Evolutionary conservation across 2,113 vertebrate genomes (phyloP), one percentile per base, ranked within the genome.

Genomic region (Coptodon rendalli): DNA sequence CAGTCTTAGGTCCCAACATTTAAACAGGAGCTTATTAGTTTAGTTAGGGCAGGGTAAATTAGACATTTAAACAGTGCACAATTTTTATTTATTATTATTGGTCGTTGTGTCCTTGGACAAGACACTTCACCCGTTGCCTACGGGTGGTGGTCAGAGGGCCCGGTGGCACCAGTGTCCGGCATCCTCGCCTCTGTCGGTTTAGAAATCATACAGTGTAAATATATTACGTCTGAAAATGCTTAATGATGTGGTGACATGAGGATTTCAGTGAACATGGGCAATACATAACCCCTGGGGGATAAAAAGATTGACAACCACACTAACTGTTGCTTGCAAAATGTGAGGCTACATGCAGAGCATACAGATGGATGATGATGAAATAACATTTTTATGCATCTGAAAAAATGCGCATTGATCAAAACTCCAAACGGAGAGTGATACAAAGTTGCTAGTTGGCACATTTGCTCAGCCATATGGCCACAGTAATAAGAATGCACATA

Each of bases 401-500:
- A 86, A 56, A 82, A 40, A 53, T 81, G 86, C 31, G 27, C 83
- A 81, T 89, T 88, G 85, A 93, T 93, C 85, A 89, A 53, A 57
- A 52, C 76, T 71, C 61, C 87, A 79, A 81, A 86, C 34, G 3
- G 17, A 78, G 10, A 79, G 59, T 4, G 27, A 68, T 71, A 36
- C n/a, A 36, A n/a, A 36, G 22, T 84, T 43, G 4, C 22, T n/a
- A n/a, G 36, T 22, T 31, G 78, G 57, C 53, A n/a, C n/a, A 81
- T 83, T 82, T 40, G 56, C 81, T 81, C 4, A n/a, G 85, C 84
- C 94, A 94, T 94, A 91, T 91, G 92, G 86, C 48, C 19, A 17
- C 79, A 34, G 87, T 91, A 89, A 89, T 92, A 91, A 86, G 57
- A 85, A 82, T 86, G 92, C 89, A 92, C 85, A 66, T 89, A 89